A percentile compares a stretch with the other conserved stretches of the same genome.
phyloP scores from a whole-genome alignment of 2,113 vertebrate species.

The Acinonyx jubatus region DNA sequence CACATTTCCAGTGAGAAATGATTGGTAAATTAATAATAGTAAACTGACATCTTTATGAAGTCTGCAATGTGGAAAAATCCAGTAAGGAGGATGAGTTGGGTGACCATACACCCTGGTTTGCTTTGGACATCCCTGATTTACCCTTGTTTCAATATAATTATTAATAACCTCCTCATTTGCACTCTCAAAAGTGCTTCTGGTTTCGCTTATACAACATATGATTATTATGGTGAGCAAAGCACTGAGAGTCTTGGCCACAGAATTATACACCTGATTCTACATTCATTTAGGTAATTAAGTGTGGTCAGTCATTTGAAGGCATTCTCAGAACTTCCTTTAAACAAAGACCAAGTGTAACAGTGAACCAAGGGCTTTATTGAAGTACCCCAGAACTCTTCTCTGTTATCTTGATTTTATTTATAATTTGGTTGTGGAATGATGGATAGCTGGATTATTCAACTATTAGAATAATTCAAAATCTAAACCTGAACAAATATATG shows the following conservation, averaged over 20 bases:
- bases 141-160: background rate
- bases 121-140: background rate
- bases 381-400: background rate
- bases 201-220: background rate
- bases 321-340: background rate
- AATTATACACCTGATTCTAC: background rate
- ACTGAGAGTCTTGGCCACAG: background rate
- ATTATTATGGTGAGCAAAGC: background rate
- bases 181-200: background rate
- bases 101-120: background rate
- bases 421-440: conserved; percentile 17
- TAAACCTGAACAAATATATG: background rate
- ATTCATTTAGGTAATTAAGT: background rate
- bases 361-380: background rate
- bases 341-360: background rate
- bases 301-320: background rate
- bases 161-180: background rate
- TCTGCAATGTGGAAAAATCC: background rate
- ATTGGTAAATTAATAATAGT: background rate
- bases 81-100: background rate
- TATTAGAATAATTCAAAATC: background rate
- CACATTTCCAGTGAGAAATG: background rate
- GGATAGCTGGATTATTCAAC: background rate
- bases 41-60: background rate
- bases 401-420: background rate